phyloP scores from a whole-genome alignment of 2,888 invertebrate species.

The Penaeus monodon region DNA sequence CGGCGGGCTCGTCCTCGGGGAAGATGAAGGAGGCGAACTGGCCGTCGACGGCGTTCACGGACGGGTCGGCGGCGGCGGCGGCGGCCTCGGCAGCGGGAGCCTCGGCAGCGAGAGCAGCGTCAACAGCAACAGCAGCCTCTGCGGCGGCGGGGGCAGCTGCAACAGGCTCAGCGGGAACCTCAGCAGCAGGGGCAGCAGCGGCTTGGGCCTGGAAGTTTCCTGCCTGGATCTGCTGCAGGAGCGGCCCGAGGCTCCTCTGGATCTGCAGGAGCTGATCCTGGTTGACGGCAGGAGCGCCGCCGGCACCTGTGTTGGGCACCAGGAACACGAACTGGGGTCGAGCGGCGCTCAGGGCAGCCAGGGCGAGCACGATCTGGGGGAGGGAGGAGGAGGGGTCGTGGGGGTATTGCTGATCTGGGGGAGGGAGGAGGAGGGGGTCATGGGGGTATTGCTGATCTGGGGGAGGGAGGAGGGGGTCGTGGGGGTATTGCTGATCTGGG shows the following conservation, averaged over 20 bases:
- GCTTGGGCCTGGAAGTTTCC: constrained; percentile 12
- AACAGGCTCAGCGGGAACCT: constrained; percentile 79
- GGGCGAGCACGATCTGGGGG: constrained; percentile 43
- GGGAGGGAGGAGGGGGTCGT: too few relatives aligned
- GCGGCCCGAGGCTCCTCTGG: constrained; percentile 17
- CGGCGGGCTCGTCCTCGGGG: constrained; percentile 47
- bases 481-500: too few relatives aligned
- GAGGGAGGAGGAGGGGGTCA: too few relatives aligned
- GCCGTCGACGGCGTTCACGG: constrained; percentile 35
- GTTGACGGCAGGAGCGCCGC: constrained; percentile 8
- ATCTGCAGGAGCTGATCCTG: constrained; percentile 8
- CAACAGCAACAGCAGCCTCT: constrained; percentile 16
- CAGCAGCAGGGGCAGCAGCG: constrained; percentile 80
- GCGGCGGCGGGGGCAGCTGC: constrained; percentile 22
- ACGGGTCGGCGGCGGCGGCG: constrained; percentile 20
- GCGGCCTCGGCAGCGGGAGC: background rate
- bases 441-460: too few relatives aligned
- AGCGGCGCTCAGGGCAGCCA: constrained; percentile 52
- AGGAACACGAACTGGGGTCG: constrained; percentile 53
- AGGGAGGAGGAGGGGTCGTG: background rate
- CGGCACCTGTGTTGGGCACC: constrained; percentile 25
- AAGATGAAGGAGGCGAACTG: constrained; percentile 55
- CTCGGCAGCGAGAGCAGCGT: background rate
- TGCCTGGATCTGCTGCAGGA: constrained; percentile 34
- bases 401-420: too few relatives aligned